Conservation (phyloP, 1,140 invertebrate species). For the Drosophila ananassae region DNA sequence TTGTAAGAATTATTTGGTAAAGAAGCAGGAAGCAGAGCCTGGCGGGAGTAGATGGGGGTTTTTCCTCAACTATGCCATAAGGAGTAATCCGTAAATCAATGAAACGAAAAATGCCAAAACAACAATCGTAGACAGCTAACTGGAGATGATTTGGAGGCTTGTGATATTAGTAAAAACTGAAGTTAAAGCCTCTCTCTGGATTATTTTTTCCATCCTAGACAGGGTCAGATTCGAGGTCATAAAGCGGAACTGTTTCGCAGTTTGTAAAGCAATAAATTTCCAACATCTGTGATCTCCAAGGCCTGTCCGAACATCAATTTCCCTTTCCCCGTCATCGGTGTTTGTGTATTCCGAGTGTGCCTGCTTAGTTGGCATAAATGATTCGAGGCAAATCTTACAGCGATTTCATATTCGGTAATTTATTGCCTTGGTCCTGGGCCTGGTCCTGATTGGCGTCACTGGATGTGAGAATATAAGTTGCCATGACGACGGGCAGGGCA, state of each 20-base stretch:
- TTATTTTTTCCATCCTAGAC: neutral
- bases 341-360: conserved; percentile 21
- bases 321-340: neutral
- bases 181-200: neutral
- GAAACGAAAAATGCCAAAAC: conserved; percentile 57
- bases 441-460: conserved; percentile 17
- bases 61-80: conserved; percentile 18
- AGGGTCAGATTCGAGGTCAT: neutral
- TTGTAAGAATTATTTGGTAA: conserved; percentile 1
- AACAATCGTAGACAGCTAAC: conserved; percentile 27
- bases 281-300: conserved; percentile 45
- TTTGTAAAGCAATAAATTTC: conserved; percentile 55
- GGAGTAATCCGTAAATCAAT: conserved; percentile 76
- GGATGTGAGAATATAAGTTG: conserved; percentile 24
- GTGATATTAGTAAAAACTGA: neutral
- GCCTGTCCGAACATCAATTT: neutral
- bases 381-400: conserved; percentile 62
- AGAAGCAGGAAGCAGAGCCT: neutral
- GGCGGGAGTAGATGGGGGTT: neutral
- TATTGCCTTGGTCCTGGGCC: conserved; percentile 13
- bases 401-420: conserved; percentile 54
- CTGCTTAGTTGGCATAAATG: conserved; percentile 62
- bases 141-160: conserved; percentile 14
- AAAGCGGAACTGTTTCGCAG: conserved; percentile 38
- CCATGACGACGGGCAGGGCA: conserved; percentile 39